phyloP scores from a whole-genome alignment of 2,113 vertebrate genomes.

The Antigone vipio region DNA sequence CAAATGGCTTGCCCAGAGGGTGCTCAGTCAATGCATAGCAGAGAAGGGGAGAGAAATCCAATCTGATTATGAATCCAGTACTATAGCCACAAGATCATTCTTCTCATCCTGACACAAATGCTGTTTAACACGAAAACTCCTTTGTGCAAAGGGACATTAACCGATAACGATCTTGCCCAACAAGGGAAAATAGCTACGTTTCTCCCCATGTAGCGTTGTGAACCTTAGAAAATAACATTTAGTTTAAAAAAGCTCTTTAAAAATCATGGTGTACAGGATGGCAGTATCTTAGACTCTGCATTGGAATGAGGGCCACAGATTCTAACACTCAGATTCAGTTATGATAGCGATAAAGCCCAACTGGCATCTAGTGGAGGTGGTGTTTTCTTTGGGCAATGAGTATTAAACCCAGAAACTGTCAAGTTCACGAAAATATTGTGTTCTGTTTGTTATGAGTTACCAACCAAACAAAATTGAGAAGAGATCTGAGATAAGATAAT shows the following conservation, averaged over 20 bases:
- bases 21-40: neutral
- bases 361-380: neutral
- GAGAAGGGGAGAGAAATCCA: constrained; percentile 17
- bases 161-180: neutral
- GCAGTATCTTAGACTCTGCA: neutral
- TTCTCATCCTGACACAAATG: constrained; percentile 10
- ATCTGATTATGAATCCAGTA: neutral
- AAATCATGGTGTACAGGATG: neutral
- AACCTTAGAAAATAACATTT: neutral
- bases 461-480: neutral
- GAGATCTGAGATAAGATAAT: constrained; percentile 7
- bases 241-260: neutral
- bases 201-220: neutral
- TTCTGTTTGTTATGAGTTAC: neutral
- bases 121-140: neutral
- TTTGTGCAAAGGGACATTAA: neutral
- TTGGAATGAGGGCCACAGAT: neutral
- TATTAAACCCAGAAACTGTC: neutral
- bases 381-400: constrained; percentile 7
- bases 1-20: neutral
- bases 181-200: neutral
- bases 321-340: neutral
- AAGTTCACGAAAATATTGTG: neutral
- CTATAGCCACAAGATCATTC: neutral
- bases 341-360: neutral